Evolutionary conservation across 2,888 invertebrate species (phyloP), one percentile per base, ranked within the genome.

Genomic region (Maniola hyperantus): DNA sequence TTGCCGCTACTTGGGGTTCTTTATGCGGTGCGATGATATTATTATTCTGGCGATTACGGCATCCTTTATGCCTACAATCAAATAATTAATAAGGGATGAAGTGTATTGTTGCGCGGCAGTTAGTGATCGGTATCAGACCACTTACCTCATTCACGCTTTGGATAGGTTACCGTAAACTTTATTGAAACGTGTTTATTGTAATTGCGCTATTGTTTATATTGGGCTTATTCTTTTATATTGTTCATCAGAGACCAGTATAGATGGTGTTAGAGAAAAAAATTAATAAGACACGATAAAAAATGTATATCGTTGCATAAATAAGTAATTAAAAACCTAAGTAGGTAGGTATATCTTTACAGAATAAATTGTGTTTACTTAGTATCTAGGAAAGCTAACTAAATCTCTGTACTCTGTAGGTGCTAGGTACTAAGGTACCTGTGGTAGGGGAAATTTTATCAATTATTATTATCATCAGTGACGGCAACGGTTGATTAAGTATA

Each of bases 71-170:
- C 88, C 85, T 87, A 89, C 91, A 91, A 92, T 92, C 91, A 92
- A 92, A 91, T 91, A 92, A 92, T 92, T 92, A 92, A 91, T 92
- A 92, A 92, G 91, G 91, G 92, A 90, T 91, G 89, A 85, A 89
- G 87, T 84, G 86, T 87, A 89, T 91, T 91, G 90, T 90, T 79
- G 83, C 75, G 77, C 80, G 83, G 85, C 84, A 83, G 84, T 83
- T 84, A 76, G 86, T 80, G 92, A 92, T 92, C 83, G 84, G 87
- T 91, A 92, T 91, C 91, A 74, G 79, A 76, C 79, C 81, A 83
- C 83, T 90, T 86, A 83, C 82, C 82, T 83, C 82, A 82, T 87
- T 87, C 82, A 84, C 80, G 81, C 79, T 86, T 82, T 83, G 77
- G 82, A 82, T 84, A 84, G 83, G 83, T 85, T 82, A 82, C 81